Evolutionary conservation across 2,113 vertebrate genomes (phyloP).

Genomic region (Suncus etruscus): DNA sequence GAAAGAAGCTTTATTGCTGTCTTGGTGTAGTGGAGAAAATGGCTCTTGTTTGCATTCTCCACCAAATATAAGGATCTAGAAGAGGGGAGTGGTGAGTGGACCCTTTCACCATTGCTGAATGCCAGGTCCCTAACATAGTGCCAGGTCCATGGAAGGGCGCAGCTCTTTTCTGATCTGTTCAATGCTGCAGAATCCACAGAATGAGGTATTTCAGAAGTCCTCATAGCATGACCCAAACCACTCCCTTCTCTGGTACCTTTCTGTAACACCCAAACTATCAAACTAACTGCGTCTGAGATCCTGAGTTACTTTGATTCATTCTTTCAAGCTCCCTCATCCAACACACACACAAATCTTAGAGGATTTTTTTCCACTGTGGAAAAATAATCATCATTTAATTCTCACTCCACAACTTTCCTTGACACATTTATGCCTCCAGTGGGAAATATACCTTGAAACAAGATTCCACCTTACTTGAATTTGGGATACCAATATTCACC

Average conservation of each 20-base stretch:
- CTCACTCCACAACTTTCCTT: neutral
- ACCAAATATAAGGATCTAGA: neutral
- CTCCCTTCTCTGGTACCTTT: neutral
- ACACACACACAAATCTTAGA: neutral
- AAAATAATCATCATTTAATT: neutral
- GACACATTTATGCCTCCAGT: neutral
- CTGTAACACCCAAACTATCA: neutral
- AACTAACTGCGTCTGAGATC: neutral
- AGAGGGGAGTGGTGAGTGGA: too few relatives aligned
- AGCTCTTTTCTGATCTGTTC: neutral
- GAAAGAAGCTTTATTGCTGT: too few relatives aligned
- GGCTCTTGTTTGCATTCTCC: rapidly evolving
- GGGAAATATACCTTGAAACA: neutral
- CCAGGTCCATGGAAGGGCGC: neutral
- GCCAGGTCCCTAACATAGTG: neutral
- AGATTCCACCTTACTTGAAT: neutral
- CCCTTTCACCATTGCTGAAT: neutral
- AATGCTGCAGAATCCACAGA: neutral
- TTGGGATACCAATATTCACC: neutral
- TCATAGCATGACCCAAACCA: neutral
- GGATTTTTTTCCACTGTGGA: neutral
- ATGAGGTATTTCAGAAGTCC: neutral
- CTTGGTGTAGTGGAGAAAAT: rapidly evolving
- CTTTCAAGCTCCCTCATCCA: neutral
- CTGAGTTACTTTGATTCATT: neutral